phyloP scores from a whole-genome alignment of 2,888 invertebrate species.

The Pilophorus perplexus region DNA sequence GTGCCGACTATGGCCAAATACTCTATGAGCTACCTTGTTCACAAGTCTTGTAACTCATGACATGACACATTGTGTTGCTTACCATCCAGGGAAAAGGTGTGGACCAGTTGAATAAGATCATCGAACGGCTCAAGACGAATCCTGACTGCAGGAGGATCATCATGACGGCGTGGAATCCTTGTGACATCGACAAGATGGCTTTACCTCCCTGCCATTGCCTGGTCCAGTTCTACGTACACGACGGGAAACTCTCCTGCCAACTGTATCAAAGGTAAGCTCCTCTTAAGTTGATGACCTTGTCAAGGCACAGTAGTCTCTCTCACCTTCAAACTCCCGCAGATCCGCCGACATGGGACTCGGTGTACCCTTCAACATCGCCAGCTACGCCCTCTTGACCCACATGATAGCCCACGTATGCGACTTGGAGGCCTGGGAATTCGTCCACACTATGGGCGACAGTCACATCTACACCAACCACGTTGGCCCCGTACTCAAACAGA shows the following conservation, averaged over 20 bases:
- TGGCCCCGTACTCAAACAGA: constrained; percentile 75
- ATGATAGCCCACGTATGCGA: constrained; percentile 96
- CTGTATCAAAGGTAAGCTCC: constrained; percentile 92
- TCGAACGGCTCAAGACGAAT: constrained; percentile 72
- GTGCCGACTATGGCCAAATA: no score
- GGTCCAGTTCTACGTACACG: constrained; percentile 88
- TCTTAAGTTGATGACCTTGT: no score
- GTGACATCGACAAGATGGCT: constrained; percentile 85
- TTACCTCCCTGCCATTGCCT: constrained; percentile 95
- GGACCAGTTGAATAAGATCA: constrained; percentile 81
- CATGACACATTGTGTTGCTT: no score
- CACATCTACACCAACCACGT: constrained; percentile 92
- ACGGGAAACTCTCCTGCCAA: constrained; percentile 82
- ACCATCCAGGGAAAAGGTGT: constrained; percentile 84
- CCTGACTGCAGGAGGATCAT: constrained; percentile 87
- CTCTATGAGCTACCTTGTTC: no score
- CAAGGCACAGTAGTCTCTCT: no score
- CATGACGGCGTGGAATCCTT: constrained; percentile 93
- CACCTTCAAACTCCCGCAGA: no score
- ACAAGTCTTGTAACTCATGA: no score
- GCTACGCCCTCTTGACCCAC: constrained; percentile 87
- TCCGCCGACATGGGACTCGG: constrained; percentile 98
- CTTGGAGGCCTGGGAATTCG: constrained; percentile 87
- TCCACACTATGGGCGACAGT: constrained; percentile 92
- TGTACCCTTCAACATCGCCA: constrained; percentile 98